Conservation (phyloP, 2,797 vertebrate genomes). For the Macropus fuliginosus region DNA sequence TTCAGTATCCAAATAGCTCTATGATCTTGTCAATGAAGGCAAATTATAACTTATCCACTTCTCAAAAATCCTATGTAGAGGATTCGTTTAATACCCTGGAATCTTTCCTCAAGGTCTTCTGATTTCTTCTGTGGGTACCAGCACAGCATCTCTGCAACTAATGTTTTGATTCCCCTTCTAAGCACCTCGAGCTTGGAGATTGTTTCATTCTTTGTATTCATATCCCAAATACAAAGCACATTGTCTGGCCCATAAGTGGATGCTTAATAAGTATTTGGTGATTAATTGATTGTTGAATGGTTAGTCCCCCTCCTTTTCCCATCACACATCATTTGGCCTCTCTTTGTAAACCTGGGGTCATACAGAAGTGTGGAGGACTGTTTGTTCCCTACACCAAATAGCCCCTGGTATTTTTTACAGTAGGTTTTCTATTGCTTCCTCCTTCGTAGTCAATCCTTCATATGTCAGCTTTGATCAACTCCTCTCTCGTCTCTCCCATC, state of each 20-base stretch:
- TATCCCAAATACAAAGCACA: neutral
- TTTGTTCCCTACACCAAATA: conserved; percentile 32
- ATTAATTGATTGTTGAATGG: neutral
- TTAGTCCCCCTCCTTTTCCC: neutral
- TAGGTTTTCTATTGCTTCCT: conserved; percentile 26
- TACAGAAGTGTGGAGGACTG: conserved; percentile 21
- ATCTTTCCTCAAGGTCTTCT: neutral
- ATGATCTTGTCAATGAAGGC: neutral
- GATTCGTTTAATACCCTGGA: neutral
- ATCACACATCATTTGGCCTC: conserved; percentile 17
- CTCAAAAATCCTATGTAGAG: neutral
- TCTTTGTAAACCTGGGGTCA: conserved; percentile 10
- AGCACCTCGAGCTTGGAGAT: neutral
- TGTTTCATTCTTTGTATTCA: neutral
- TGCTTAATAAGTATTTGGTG: neutral
- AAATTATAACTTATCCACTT: neutral
- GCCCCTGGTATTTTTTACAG: conserved; percentile 44
- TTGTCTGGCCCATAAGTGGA: neutral
- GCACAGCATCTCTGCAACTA: neutral
- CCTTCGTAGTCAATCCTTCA: neutral
- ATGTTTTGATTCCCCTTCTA: neutral
- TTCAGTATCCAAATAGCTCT: neutral
- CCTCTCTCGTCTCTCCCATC: conserved; percentile 5
- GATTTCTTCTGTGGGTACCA: neutral
- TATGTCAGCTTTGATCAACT: conserved; percentile 14